Percentiles rank a stretch among this genome's conserved stretches.
phyloP scores from a whole-genome alignment of 2,888 invertebrate species.

The Ochropleura leucogaster region DNA sequence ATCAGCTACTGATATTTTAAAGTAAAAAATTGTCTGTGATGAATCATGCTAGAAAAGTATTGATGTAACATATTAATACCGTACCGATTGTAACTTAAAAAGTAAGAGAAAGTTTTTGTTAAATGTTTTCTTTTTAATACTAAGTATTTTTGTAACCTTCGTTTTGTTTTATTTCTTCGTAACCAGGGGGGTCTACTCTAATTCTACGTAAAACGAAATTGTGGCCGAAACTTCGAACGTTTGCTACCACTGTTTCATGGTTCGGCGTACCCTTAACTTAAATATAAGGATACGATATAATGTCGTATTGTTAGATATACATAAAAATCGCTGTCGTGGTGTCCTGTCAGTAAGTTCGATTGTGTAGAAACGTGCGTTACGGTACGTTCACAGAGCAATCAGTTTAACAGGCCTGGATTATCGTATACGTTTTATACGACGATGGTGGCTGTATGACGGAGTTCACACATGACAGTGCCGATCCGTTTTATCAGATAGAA shows the following conservation, averaged over 20 bases:
- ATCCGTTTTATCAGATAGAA: no score
- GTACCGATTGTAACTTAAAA: slow-evolving; percentile 66
- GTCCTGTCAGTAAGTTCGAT: no score
- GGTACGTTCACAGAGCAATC: no score
- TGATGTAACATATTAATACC: slow-evolving; percentile 56
- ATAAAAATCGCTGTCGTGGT: background rate
- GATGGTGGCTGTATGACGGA: no score
- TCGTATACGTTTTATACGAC: no score
- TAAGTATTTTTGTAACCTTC: slow-evolving; percentile 70
- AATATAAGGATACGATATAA: background rate
- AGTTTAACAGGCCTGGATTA: no score
- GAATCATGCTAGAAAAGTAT: slow-evolving; percentile 59
- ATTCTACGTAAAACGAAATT: no score
- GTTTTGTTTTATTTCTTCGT: slow-evolving; percentile 44
- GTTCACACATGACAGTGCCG: no score
- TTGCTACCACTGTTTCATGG: no score
- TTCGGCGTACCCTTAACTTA: background rate
- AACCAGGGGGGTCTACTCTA: no score
- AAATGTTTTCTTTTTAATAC: slow-evolving; percentile 68
- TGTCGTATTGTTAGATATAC: background rate
- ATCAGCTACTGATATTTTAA: slow-evolving; percentile 40
- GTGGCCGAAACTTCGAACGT: no score
- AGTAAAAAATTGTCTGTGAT: slow-evolving; percentile 67
- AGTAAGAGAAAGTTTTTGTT: slow-evolving; percentile 71
- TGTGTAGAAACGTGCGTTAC: no score